phyloP scores from a whole-genome alignment of 2,797 vertebrate genomes.

The Chromis chromis region DNA sequence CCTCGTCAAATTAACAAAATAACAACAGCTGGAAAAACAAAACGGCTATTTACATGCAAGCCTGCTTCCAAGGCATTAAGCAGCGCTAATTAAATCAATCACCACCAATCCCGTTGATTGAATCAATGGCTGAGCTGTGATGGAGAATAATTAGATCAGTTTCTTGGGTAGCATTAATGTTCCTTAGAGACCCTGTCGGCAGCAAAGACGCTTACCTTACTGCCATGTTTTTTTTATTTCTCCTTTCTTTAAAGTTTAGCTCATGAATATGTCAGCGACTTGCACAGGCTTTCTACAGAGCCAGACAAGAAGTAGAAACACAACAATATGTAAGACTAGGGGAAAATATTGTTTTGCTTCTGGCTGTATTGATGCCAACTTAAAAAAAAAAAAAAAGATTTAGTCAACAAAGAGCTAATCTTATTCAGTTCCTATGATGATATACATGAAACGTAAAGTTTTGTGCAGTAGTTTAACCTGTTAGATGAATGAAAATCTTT shows the following conservation, averaged over 20 bases:
- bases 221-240: neutral
- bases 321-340: neutral
- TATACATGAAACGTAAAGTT: neutral
- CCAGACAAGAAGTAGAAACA: neutral
- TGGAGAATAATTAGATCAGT: slow-evolving; percentile 58
- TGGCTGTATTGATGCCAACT: too few species aligned
- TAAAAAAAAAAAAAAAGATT: too few species aligned
- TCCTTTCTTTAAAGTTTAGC: neutral
- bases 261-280: slow-evolving; percentile 3
- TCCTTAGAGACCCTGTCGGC: slow-evolving; percentile 23
- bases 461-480: neutral
- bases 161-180: slow-evolving; percentile 46
- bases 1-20: slow-evolving; percentile 29
- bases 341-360: too few species aligned
- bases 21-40: slow-evolving; percentile 21
- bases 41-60: slow-evolving; percentile 41
- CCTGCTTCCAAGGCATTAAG: slow-evolving; percentile 20
- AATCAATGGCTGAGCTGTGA: slow-evolving; percentile 57
- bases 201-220: slow-evolving; percentile 13
- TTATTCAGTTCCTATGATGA: too few species aligned
- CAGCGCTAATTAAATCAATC: slow-evolving; percentile 60
- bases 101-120: slow-evolving; percentile 43
- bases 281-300: neutral
- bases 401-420: neutral
- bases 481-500: too few species aligned